Evolutionary conservation across 1,140 invertebrate species (phyloP).

Genomic region (Uloborus diversus): DNA sequence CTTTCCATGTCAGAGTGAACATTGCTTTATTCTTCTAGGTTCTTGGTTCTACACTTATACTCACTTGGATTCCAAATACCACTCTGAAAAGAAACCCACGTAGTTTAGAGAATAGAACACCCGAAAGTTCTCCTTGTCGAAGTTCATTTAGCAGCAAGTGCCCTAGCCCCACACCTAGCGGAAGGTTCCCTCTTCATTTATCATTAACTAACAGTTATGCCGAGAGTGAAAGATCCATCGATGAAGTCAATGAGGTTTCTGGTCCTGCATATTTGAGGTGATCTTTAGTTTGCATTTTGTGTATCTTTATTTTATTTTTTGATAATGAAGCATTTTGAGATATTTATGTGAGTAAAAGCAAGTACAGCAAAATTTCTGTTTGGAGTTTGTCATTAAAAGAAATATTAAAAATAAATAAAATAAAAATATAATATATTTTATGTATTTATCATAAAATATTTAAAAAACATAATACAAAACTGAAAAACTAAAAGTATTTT

Average conservation of each 20-base stretch:
- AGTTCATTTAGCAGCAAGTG: slow-evolving; percentile 52
- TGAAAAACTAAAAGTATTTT: no score
- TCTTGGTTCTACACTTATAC: slow-evolving; percentile 78
- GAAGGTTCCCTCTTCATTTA: slow-evolving; percentile 32
- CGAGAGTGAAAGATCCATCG: slow-evolving; percentile 34
- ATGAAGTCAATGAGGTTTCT: slow-evolving; percentile 1
- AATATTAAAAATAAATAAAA: neutral
- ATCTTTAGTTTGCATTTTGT: neutral
- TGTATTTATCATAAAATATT: no score
- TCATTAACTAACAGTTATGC: slow-evolving; percentile 7
- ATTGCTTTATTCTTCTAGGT: slow-evolving; percentile 60
- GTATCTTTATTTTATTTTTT: neutral
- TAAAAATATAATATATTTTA: neutral
- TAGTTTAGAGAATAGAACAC: slow-evolving; percentile 72
- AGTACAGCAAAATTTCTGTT: neutral
- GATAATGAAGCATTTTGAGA: neutral
- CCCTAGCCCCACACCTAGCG: slow-evolving; percentile 49
- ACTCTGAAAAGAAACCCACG: slow-evolving; percentile 86
- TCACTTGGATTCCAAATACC: slow-evolving; percentile 94
- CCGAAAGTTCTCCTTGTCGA: slow-evolving; percentile 53
- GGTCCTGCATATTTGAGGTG: neutral
- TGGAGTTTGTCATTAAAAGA: neutral
- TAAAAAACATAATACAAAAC: no score
- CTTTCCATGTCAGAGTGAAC: no score
- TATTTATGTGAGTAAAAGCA: no score